Conservation (phyloP, 2,888 invertebrate genomes). For the Lycocerus yunnanus region DNA sequence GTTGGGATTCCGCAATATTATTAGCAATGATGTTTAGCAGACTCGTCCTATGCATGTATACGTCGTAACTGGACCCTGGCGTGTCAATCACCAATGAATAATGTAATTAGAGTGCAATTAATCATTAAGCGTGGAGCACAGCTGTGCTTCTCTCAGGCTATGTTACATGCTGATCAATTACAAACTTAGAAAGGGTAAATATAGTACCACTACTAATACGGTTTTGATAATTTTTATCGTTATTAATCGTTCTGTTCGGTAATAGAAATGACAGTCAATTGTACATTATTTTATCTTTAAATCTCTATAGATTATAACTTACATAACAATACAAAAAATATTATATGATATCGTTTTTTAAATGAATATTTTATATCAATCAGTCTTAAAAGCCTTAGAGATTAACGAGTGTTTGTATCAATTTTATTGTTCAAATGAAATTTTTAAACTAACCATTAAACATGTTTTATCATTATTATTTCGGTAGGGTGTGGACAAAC, state of each 20-base stretch:
- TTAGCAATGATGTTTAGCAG: slow-evolving; percentile 24
- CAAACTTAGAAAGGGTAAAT: slow-evolving; percentile 32
- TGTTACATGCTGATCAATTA: slow-evolving; percentile 48
- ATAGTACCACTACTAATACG: slow-evolving; percentile 5
- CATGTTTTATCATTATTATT: neutral
- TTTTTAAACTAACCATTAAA: neutral
- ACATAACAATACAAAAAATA: neutral
- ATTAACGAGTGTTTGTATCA: neutral
- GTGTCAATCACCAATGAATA: slow-evolving; percentile 54
- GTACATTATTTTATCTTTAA: neutral
- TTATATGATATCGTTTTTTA: neutral
- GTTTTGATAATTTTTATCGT: neutral
- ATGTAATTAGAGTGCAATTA: slow-evolving; percentile 55
- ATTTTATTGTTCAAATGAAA: neutral
- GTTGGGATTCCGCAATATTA: slow-evolving; percentile 27
- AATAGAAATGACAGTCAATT: neutral
- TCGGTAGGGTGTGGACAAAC: neutral
- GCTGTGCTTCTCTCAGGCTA: slow-evolving; percentile 49
- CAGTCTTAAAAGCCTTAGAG: neutral
- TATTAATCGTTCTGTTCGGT: neutral
- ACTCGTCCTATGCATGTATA: slow-evolving; percentile 28
- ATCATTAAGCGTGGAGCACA: slow-evolving; percentile 50
- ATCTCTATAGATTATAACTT: neutral
- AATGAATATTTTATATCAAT: neutral
- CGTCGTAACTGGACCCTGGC: slow-evolving; percentile 34